phyloP scores from a whole-genome alignment of 2,113 vertebrate species.

The Pomatorhinus ruficollis region DNA sequence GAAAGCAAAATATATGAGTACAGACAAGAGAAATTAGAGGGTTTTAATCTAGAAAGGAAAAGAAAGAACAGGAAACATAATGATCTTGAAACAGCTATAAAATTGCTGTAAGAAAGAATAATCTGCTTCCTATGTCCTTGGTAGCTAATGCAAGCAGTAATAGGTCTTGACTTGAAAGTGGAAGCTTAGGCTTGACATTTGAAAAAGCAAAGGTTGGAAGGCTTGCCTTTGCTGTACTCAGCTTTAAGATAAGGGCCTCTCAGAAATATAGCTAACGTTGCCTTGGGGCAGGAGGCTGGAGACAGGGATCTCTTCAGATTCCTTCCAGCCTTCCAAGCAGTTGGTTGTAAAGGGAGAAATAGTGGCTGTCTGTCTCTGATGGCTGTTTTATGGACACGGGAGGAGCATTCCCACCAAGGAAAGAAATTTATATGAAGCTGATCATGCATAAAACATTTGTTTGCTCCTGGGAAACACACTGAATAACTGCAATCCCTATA shows the following conservation, averaged over 20 bases:
- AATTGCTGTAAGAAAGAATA: not conserved
- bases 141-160: not conserved
- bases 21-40: not conserved
- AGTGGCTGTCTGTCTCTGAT: not conserved
- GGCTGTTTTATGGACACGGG: not conserved
- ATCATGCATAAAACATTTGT: not conserved
- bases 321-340: not conserved
- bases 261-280: not conserved
- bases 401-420: not conserved
- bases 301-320: not conserved
- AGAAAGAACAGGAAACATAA: not conserved
- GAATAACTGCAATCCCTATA: not conserved
- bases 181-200: not conserved
- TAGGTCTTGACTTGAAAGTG: not conserved
- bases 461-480: not conserved
- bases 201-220: not conserved
- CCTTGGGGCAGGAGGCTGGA: not conserved
- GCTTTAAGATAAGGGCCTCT: not conserved
- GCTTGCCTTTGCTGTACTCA: not conserved
- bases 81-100: not conserved
- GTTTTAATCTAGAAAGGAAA: conserved; percentile 4
- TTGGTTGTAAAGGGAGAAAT: not conserved
- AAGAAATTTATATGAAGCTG: not conserved
- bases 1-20: not conserved
- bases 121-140: not conserved